Evolutionary conservation across 2,113 vertebrate genomes (phyloP), one percentile per base, ranked within the genome.

Genomic region (Phainopepla nitens): DNA sequence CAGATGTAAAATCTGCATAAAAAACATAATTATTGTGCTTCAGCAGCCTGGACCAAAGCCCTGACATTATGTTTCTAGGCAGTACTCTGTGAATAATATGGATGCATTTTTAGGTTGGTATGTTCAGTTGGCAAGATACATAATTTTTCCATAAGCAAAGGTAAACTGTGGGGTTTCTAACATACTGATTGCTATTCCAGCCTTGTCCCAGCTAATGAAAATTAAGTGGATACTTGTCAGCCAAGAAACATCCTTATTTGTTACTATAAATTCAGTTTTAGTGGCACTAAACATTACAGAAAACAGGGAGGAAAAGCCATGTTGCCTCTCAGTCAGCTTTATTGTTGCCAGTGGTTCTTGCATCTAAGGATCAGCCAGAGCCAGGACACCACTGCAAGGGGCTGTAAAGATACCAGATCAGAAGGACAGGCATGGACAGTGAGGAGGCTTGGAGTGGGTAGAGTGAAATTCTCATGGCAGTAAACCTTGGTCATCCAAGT

Each of bases 21-120:
- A 93, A 94, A 83, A 85, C 86, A 87, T 92, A 96, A 97, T 97
- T 96, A 95, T 95, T 95, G 84, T 93, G 94, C 95, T 97, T 95
- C 94, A 96, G 81, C 93, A 96, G 93, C 87, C 94, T 95, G 97
- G 97, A 97, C 95, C 92, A 96, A 95, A 98, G 97, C 76, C 90
- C 91, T 86, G 94, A 88, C 4, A 50, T 90, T 83, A 76, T 90
- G 64, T 95, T 91, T 93, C 92, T 90, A 95, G 76, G 94, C 94
- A 95, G 92, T 89, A 76, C 62, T 44, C 68, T 75, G 71, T 85
- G 93, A 86, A 95, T 95, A 94, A 86, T 90, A 90, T 71, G 57
- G 64, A 90, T 83, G 56, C 65, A 69, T 94, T 97, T 95, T 96
- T 96, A 95, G 47, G 79, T 94, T 97, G 72, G 62, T 93, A 90